Evolutionary conservation across 2,113 vertebrate species (phyloP).

Genomic region (Prunella fulvescens): DNA sequence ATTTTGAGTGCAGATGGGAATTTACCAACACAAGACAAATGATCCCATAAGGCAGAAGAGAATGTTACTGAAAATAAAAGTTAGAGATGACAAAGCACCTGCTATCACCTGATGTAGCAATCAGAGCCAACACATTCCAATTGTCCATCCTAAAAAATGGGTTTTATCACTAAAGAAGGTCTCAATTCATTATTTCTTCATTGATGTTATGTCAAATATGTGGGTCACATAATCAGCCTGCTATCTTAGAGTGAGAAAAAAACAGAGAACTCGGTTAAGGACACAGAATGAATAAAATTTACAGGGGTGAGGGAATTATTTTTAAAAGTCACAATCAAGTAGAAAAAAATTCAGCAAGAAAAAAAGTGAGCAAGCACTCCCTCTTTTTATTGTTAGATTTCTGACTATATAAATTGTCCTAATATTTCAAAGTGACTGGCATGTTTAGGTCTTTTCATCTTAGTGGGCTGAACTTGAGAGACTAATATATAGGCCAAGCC

Average conservation of each 20-base stretch:
- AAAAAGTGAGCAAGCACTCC: neutral
- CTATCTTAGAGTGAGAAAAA: neutral
- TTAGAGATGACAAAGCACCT: conserved; percentile 53
- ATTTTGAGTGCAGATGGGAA: conserved; percentile 54
- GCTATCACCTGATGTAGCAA: conserved; percentile 34
- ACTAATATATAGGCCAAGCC: neutral
- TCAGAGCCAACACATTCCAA: conserved; percentile 26
- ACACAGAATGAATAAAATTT: neutral
- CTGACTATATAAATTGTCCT: neutral
- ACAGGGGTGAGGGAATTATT: neutral
- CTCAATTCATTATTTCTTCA: conserved; percentile 59
- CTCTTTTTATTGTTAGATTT: neutral
- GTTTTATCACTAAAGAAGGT: conserved; percentile 36
- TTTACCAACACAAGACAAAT: conserved; percentile 59
- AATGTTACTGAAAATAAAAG: conserved; percentile 58
- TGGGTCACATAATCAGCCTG: conserved; percentile 22
- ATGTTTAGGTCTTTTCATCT: neutral
- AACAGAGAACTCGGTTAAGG: neutral
- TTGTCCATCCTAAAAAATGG: conserved; percentile 51
- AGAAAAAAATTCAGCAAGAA: neutral
- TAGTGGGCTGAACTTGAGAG: neutral
- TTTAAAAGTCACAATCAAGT: conserved; percentile 6
- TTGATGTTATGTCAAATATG: conserved; percentile 52
- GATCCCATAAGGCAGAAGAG: conserved; percentile 18
- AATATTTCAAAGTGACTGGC: conserved; percentile 16